A percentile compares a stretch with the other conserved stretches of the same genome.
phyloP scores from a whole-genome alignment of 1,140 invertebrate genomes.

The Drosophila saltans region DNA sequence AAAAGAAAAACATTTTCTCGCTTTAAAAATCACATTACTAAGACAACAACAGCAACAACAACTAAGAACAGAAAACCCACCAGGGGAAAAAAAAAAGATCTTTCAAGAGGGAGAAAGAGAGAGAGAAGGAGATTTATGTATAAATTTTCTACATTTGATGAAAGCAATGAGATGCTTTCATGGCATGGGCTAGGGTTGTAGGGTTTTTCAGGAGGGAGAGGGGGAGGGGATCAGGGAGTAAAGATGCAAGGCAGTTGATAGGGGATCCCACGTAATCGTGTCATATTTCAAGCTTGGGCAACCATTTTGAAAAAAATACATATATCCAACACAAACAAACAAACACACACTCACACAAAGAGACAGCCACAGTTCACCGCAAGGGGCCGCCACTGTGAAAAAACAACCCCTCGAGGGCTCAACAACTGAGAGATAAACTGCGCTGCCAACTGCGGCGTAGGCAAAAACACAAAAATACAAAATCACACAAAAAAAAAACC shows the following conservation, averaged over 20 bases:
- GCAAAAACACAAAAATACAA: slow-evolving; percentile 17
- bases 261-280: slow-evolving; percentile 57
- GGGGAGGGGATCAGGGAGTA: not conserved
- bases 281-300: slow-evolving; percentile 78
- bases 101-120: not conserved
- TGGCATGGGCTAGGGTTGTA: no score
- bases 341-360: not conserved
- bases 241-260: not conserved
- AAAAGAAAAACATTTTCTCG: slow-evolving; percentile 31
- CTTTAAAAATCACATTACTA: slow-evolving; percentile 38
- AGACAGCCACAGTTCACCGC: slow-evolving; percentile 31
- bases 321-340: not conserved
- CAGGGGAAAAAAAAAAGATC: not conserved
- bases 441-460: slow-evolving; percentile 41
- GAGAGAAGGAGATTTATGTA: slow-evolving; percentile 49
- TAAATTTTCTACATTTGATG: not conserved
- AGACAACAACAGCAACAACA: not conserved
- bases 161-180: no score
- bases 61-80: not conserved
- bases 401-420: slow-evolving; percentile 49
- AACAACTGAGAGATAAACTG: slow-evolving; percentile 51
- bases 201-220: no score
- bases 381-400: slow-evolving; percentile 46
- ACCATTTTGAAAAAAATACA: slow-evolving; percentile 60
- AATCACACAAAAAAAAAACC: no score